Evolutionary conservation across 2,888 invertebrate genomes (phyloP).

Genomic region (Melipona bicolor): DNA sequence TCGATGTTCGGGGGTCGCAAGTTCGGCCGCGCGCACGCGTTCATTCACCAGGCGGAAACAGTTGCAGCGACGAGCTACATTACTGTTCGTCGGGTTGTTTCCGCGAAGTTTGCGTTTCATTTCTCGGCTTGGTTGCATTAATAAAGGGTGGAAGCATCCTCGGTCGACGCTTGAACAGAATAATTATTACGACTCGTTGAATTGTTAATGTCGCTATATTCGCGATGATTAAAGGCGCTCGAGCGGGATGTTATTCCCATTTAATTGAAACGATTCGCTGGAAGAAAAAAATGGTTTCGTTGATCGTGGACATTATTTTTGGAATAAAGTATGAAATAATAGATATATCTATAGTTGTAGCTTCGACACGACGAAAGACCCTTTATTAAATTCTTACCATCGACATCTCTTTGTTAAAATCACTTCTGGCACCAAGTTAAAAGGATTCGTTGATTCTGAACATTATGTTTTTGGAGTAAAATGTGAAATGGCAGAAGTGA

Average conservation of each 20-base stretch:
- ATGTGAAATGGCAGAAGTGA: too few relatives aligned
- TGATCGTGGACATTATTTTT: not conserved
- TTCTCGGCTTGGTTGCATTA: constrained; percentile 12
- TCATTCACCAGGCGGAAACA: constrained; percentile 7
- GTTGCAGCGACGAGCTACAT: constrained; percentile 3
- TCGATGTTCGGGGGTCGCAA: constrained; percentile 11
- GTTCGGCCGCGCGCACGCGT: not conserved
- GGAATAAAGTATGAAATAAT: not conserved
- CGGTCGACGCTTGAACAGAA: not conserved
- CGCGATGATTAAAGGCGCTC: not conserved
- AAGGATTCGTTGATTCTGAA: too few relatives aligned
- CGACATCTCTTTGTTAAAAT: too few relatives aligned
- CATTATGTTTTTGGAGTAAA: too few relatives aligned
- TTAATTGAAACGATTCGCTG: not conserved
- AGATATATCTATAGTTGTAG: not conserved
- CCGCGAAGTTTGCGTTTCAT: constrained; percentile 28
- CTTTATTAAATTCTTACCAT: not conserved
- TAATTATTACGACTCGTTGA: not conserved
- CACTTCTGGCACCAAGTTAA: too few relatives aligned
- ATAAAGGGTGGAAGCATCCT: not conserved
- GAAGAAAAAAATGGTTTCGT: too few relatives aligned
- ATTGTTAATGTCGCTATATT: not conserved
- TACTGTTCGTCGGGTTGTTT: not conserved
- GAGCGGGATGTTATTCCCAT: not conserved
- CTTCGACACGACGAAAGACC: not conserved